phyloP scores from a whole-genome alignment of 1,140 invertebrate species.

The Papilio helenus region DNA sequence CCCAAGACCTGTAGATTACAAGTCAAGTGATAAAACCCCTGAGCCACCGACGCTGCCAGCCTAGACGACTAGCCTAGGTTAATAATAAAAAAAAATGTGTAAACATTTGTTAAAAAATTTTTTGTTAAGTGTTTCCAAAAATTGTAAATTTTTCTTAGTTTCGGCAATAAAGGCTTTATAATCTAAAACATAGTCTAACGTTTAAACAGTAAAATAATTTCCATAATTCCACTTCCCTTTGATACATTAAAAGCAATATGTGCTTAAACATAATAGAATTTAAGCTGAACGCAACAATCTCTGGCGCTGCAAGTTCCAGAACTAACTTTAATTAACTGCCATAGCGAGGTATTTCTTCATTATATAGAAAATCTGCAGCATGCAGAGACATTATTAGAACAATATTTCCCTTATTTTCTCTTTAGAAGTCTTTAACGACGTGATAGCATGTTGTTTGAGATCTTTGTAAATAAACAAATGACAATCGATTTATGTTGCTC shows the following conservation, averaged over 20 bases:
- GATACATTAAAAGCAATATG: neutral
- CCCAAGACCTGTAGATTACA: too few species aligned
- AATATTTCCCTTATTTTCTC: conserved; percentile 9
- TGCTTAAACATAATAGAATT: conserved; percentile 23
- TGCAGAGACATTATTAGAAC: conserved; percentile 53
- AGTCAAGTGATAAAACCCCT: too few species aligned
- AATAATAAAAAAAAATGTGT: too few species aligned
- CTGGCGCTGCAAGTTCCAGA: conserved; percentile 30
- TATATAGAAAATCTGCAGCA: conserved; percentile 58
- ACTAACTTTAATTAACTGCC: conserved; percentile 67
- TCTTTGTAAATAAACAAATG: neutral
- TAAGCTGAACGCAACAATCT: conserved; percentile 24
- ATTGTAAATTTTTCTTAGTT: too few species aligned
- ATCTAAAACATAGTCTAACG: neutral
- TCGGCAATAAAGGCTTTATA: too few species aligned
- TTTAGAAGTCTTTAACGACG: too few species aligned
- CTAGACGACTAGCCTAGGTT: too few species aligned
- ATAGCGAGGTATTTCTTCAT: conserved; percentile 64
- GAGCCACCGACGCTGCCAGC: too few species aligned
- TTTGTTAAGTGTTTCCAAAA: too few species aligned
- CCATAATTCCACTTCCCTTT: neutral
- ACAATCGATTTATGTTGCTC: neutral
- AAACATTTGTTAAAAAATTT: too few species aligned
- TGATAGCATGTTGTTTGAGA: neutral
- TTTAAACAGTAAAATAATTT: neutral